These are phyloP conservation scores for Hypotaenidia philippensis DNA, from an alignment of 2,797 vertebrate species.

Conservation along the genomic window DNA sequence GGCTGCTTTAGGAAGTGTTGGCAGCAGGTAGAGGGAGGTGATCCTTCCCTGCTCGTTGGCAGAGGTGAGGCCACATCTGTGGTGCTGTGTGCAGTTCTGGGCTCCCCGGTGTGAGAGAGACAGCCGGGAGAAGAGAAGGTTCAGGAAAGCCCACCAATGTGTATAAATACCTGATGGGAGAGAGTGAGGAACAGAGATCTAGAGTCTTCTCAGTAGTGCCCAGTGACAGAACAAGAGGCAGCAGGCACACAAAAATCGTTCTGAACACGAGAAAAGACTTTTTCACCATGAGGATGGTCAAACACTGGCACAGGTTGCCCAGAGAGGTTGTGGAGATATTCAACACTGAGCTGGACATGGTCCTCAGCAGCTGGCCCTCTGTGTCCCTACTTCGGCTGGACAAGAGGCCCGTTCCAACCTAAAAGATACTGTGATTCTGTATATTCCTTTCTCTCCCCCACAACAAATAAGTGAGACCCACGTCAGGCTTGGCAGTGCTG, in stretches of 20 bases:
- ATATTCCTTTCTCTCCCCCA: not conserved
- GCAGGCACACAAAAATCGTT: not conserved
- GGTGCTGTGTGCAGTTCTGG: not conserved
- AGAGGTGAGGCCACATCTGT: not conserved
- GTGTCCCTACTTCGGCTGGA: not conserved
- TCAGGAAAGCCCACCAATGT: too few relatives aligned
- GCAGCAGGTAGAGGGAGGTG: not conserved
- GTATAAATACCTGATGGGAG: not conserved
- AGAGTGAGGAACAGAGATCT: not conserved
- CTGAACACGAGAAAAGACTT: not conserved
- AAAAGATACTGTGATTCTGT: not conserved
- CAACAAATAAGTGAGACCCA: not conserved
- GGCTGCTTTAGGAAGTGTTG: not conserved
- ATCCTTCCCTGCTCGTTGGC: not conserved
- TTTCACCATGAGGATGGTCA: accelerated
- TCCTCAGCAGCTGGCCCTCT: not conserved
- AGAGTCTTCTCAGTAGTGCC: not conserved
- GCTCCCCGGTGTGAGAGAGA: not conserved
- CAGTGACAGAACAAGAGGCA: not conserved
- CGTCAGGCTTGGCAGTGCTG: not conserved
- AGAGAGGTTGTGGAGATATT: not conserved
- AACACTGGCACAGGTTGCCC: not conserved
- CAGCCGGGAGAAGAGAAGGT: not conserved
- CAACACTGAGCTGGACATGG: accelerated
- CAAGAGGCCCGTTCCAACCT: not conserved